phyloP scores from a whole-genome alignment of 2,888 invertebrate species.

The Melieria crassipennis region DNA sequence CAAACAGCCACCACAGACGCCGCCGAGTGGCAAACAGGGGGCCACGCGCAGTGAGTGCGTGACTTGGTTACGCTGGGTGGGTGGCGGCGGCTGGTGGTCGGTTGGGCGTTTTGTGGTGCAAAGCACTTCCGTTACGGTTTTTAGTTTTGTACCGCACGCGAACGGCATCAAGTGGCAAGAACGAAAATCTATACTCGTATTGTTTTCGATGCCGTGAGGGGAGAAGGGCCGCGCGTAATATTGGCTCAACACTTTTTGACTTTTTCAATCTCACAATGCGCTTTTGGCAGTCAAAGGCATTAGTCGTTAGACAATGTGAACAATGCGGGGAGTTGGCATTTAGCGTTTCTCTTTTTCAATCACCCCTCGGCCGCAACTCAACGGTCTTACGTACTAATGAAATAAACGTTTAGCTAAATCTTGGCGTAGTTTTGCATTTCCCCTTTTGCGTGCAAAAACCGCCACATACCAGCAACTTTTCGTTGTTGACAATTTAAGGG shows the following conservation, averaged over 20 bases:
- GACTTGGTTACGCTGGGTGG: background rate
- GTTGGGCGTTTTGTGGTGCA: conserved; percentile 21
- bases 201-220: background rate
- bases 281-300: background rate
- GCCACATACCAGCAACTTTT: background rate
- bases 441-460: conserved; percentile 1
- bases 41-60: conserved; percentile 5
- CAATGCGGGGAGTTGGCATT: background rate
- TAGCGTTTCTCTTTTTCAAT: background rate
- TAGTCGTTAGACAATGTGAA: background rate
- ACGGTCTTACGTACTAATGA: conserved; percentile 55
- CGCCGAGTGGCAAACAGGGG: background rate
- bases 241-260: conserved; percentile 2
- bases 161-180: background rate
- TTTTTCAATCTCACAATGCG: background rate
- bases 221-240: background rate
- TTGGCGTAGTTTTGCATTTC: conserved; percentile 47
- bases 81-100: background rate
- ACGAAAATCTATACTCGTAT: background rate
- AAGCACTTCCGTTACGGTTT: conserved; percentile 23
- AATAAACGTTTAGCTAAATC: conserved; percentile 63
- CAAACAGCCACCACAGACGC: background rate
- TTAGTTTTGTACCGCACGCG: conserved; percentile 9
- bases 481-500: conserved; percentile 12
- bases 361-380: background rate